Evolutionary conservation across 2,113 vertebrate species (phyloP).

Genomic region (Petaurus breviceps): DNA sequence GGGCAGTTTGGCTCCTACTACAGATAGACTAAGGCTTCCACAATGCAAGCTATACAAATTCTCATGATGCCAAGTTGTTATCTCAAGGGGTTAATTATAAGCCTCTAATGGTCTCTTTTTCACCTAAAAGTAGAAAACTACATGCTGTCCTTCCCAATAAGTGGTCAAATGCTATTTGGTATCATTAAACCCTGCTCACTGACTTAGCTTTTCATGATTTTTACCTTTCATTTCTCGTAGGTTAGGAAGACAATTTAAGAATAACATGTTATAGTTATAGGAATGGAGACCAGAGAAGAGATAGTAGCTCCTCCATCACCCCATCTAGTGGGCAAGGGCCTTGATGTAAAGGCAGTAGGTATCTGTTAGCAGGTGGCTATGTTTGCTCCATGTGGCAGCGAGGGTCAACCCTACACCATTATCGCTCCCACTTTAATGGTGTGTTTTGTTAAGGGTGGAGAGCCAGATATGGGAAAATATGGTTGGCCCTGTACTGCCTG

Average conservation of each 20-base stretch:
- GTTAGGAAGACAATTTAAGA: not conserved
- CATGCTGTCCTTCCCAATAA: not conserved
- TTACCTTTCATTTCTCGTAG: no score
- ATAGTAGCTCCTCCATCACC: not conserved
- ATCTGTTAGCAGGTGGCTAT: no score
- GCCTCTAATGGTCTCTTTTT: not conserved
- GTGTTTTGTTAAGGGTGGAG: not conserved
- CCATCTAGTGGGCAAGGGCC: not conserved
- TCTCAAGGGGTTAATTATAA: not conserved
- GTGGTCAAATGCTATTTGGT: not conserved
- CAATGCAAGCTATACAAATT: not conserved
- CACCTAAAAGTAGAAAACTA: not conserved
- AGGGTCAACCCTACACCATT: not conserved
- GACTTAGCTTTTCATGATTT: not conserved
- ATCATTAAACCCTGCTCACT: not conserved
- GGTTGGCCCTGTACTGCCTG: not conserved
- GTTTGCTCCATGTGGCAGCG: not conserved
- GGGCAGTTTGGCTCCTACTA: not conserved
- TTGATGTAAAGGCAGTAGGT: not conserved
- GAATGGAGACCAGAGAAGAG: not conserved
- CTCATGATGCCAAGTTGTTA: not conserved
- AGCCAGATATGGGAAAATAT: not conserved
- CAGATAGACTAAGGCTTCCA: not conserved
- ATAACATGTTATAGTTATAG: not conserved
- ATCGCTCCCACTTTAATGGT: not conserved